These are phyloP conservation scores for Eueremaeus valkanovi DNA, from an alignment of 2,888 invertebrate genomes.

Conservation along the genomic window DNA sequence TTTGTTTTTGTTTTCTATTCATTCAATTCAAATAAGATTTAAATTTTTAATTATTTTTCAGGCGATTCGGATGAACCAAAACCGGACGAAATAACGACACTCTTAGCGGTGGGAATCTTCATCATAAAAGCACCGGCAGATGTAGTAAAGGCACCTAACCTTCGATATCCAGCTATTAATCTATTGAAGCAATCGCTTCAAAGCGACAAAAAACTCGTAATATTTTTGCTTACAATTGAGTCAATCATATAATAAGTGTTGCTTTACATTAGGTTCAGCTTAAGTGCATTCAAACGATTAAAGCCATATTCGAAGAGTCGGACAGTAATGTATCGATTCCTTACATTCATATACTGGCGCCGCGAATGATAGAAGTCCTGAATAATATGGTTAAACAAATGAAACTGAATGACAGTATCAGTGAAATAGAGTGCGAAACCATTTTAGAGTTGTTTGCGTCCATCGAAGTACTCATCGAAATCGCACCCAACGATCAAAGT, in stretches of 20 bases:
- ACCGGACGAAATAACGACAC: conserved; percentile 73
- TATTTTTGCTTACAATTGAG: not conserved
- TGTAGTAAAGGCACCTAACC: conserved; percentile 70
- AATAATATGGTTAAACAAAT: conserved; percentile 63
- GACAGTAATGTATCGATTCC: conserved; percentile 68
- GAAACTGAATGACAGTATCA: conserved; percentile 59
- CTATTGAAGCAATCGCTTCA: conserved; percentile 74
- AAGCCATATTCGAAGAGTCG: conserved; percentile 69
- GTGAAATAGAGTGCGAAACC: conserved; percentile 66
- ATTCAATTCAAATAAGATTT: no score
- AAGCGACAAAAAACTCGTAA: conserved; percentile 46
- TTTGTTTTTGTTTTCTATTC: conserved; percentile 5
- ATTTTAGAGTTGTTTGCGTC: conserved; percentile 68
- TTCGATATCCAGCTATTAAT: conserved; percentile 87
- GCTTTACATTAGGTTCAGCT: conserved; percentile 64
- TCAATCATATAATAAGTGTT: not conserved
- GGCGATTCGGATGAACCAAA: conserved; percentile 42
- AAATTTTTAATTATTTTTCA: not conserved
- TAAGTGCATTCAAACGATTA: conserved; percentile 72
- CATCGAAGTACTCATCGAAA: conserved; percentile 68
- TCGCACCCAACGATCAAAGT: conserved; percentile 73
- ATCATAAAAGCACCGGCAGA: conserved; percentile 74
- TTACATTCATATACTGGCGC: conserved; percentile 75
- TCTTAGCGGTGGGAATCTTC: conserved; percentile 82
- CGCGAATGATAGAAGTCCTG: conserved; percentile 64